Evolutionary conservation across 1,140 invertebrate species (phyloP).

Genomic region (Acromyrmex heyeri): DNA sequence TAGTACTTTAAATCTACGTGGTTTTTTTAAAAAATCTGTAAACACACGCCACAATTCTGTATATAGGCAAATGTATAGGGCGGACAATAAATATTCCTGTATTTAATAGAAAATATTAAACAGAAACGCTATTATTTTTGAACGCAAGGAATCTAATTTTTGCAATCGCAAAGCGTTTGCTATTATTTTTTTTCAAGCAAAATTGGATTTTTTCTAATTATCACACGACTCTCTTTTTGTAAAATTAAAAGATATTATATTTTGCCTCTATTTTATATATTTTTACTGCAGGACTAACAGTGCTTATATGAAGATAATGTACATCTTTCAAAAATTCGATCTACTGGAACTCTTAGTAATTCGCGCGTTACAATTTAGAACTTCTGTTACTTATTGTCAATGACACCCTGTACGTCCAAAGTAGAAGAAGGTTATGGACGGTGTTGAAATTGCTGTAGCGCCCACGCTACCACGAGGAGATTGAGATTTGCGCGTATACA

Average conservation of each 20-base stretch:
- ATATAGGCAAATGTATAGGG: background rate
- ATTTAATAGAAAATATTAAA: background rate
- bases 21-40: constrained; percentile 56
- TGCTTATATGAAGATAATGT: background rate
- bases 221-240: background rate
- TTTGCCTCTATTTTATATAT: background rate
- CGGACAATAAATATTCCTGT: constrained; percentile 32
- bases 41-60: constrained; percentile 53
- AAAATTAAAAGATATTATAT: background rate
- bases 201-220: background rate
- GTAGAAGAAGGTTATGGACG: constrained; percentile 51
- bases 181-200: background rate
- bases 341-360: background rate
- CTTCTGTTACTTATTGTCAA: constrained; percentile 46
- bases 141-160: background rate
- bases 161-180: background rate
- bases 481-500: constrained; percentile 27
- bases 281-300: background rate
- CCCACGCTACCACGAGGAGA: constrained; percentile 47
- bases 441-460: constrained; percentile 67
- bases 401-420: constrained; percentile 13
- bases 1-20: constrained; percentile 51
- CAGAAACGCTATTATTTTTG: background rate
- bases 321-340: constrained; percentile 13
- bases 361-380: background rate